A percentile compares a stretch with the other conserved stretches of the same genome.
Evolutionary conservation across 2,888 invertebrate genomes (phyloP).

Genomic region (Trachelus tabidus): DNA sequence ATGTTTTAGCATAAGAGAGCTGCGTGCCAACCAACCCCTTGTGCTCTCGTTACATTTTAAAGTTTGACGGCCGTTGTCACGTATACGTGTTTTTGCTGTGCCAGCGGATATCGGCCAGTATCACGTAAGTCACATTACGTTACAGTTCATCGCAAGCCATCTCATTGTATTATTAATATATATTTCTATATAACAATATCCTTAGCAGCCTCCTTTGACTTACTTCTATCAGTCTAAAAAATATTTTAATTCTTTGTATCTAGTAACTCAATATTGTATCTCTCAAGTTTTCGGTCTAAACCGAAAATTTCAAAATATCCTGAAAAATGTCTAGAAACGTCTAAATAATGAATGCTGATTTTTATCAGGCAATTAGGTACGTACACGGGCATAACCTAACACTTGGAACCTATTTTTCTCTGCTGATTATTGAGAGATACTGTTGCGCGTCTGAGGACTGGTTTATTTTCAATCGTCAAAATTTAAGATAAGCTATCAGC

Average conservation of each 20-base stretch:
- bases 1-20: background rate
- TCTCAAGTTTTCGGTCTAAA: too few species aligned
- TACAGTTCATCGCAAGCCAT: too few species aligned
- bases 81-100: background rate
- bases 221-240: background rate
- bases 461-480: background rate
- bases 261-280: too few species aligned
- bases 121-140: background rate
- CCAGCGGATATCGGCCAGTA: too few species aligned
- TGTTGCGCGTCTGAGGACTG: background rate
- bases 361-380: background rate
- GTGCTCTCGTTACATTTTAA: background rate
- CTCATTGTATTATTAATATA: background rate
- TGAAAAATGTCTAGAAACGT: background rate
- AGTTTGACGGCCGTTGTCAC: background rate
- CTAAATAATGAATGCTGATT: background rate
- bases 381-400: background rate
- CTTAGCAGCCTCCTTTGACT: background rate
- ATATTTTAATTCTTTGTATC: background rate
- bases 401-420: background rate
- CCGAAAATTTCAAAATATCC: background rate
- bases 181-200: background rate
- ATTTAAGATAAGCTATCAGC: background rate
- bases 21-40: background rate
- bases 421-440: background rate